A percentile compares a stretch with the other conserved stretches of the same genome.
phyloP scores from a whole-genome alignment of 1,140 invertebrate species.

The Melanaphis sacchari region DNA sequence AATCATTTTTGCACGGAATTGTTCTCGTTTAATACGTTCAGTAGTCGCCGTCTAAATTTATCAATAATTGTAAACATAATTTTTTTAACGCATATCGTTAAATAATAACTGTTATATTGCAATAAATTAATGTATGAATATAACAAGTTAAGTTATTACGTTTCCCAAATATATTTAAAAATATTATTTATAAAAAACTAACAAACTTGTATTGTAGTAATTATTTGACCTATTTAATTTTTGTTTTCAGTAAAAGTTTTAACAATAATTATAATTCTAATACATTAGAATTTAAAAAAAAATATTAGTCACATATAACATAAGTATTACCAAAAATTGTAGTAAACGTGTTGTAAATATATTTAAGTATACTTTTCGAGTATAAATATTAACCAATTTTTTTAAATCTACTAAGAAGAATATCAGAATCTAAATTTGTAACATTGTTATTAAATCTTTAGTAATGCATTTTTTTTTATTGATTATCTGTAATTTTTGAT shows the following conservation, averaged over 20 bases:
- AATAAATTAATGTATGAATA: neutral
- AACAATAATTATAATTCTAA: neutral
- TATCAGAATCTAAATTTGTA: neutral
- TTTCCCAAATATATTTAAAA: neutral
- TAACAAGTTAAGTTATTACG: neutral
- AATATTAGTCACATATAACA: neutral
- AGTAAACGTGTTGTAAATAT: neutral
- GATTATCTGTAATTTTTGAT: neutral
- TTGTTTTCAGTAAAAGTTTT: too few species aligned
- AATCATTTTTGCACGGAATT: neutral
- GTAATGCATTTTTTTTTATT: neutral
- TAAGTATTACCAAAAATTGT: neutral
- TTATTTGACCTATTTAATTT: neutral
- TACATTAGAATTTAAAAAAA: neutral
- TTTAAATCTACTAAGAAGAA: neutral
- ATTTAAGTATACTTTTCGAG: neutral
- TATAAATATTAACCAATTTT: neutral
- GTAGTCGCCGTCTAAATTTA: neutral
- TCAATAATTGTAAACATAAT: neutral
- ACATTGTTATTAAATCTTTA: neutral
- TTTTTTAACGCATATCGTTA: neutral
- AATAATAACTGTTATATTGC: neutral
- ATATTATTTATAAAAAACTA: neutral
- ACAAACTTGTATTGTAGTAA: neutral
- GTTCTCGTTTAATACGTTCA: neutral